Conservation (phyloP, 2,888 invertebrate species). For the Pterobdella sp. region DNA sequence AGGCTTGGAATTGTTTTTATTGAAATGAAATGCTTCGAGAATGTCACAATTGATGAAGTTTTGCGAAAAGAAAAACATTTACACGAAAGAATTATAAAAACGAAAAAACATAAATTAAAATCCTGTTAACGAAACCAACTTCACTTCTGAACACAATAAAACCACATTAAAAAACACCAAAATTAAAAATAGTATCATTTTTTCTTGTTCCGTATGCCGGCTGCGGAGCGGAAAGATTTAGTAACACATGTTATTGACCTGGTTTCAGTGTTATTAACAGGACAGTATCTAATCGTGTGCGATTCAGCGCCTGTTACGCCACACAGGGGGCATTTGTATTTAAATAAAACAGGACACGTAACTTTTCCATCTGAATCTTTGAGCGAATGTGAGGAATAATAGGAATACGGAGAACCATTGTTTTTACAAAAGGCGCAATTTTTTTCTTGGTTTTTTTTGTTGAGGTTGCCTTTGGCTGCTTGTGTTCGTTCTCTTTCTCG, state of each 20-base stretch:
- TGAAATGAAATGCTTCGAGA: no score
- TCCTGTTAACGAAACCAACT: no score
- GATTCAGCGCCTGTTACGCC: slow-evolving; percentile 62
- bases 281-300: slow-evolving; percentile 71
- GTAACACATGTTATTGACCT: slow-evolving; percentile 12
- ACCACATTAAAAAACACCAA: no score
- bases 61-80: no score
- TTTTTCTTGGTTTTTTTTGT: background rate
- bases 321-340: slow-evolving; percentile 65
- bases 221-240: slow-evolving; percentile 3
- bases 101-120: no score
- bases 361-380: slow-evolving; percentile 60
- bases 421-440: slow-evolving; percentile 68
- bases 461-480: background rate
- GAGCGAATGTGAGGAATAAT: slow-evolving; percentile 61
- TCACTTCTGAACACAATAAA: no score
- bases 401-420: slow-evolving; percentile 62
- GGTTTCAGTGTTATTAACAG: slow-evolving; percentile 34
- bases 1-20: no score
- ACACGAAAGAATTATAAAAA: no score
- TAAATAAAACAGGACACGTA: slow-evolving; percentile 64
- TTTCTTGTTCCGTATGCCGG: slow-evolving; percentile 14
- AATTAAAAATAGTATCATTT: no score
- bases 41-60: no score
- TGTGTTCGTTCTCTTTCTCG: background rate